These are phyloP conservation scores for Muschampia plurimacula DNA, from an alignment of 2,888 invertebrate species.

Conservation along the genomic window DNA sequence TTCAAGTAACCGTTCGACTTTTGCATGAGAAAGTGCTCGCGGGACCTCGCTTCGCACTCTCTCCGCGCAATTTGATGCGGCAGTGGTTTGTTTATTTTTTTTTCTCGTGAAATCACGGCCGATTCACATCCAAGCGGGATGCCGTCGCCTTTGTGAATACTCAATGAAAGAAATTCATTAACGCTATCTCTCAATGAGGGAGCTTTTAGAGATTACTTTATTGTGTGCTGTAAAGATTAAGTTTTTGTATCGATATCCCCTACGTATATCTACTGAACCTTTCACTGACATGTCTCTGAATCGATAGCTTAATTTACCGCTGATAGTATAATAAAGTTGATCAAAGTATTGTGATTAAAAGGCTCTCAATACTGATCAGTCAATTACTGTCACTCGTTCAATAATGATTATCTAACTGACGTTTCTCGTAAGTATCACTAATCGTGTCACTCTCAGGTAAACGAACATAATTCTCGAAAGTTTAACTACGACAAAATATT, in stretches of 20 bases:
- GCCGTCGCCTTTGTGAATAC: constrained; percentile 72
- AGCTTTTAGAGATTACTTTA: constrained; percentile 57
- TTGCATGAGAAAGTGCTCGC: constrained; percentile 84
- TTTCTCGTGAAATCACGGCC: constrained; percentile 64
- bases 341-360: constrained; percentile 26
- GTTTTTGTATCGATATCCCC: constrained; percentile 39
- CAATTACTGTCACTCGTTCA: constrained; percentile 30
- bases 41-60: constrained; percentile 74
- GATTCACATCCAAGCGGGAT: constrained; percentile 66
- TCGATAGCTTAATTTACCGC: background rate
- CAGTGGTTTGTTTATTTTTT: constrained; percentile 72
- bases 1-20: constrained; percentile 85
- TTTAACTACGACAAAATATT: constrained; percentile 13
- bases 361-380: constrained; percentile 21
- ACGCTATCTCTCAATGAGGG: constrained; percentile 63
- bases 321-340: constrained; percentile 13
- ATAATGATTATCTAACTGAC: constrained; percentile 7
- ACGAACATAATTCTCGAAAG: constrained; percentile 14
- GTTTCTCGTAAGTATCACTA: constrained; percentile 10
- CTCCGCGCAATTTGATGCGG: constrained; percentile 70
- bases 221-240: constrained; percentile 55
- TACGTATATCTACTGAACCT: background rate
- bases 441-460: constrained; percentile 14
- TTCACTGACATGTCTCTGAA: constrained; percentile 7
- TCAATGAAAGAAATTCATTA: constrained; percentile 77